Base-by-base conservation (phyloP, 2,888 invertebrate genomes). In the Hydrotaea cyrtoneurina region DNA sequence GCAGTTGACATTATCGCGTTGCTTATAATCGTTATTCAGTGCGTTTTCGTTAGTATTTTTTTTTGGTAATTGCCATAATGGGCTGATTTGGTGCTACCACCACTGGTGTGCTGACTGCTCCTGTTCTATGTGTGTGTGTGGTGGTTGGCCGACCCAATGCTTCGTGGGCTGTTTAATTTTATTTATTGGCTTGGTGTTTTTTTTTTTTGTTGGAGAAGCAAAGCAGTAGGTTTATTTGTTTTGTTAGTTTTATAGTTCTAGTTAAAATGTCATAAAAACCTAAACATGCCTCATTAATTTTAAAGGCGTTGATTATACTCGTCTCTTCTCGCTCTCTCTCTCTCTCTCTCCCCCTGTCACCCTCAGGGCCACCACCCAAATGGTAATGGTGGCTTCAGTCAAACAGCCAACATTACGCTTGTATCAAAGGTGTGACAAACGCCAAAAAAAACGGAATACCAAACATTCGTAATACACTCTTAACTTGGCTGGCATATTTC, bases 201-300 rank as follows among this genome's bases (percentile, higher is more conserved):
- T 2, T 31, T 31, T 31, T 31, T 2, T 36, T 57, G 64, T 57
- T 13, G 50, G 17, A 8, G 31, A 31, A 31, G 39, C 39, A n/a
- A n/a, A 62, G 23, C 62, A 62, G 62, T 31, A 23, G 64, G 46
- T 76, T 57, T 46, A 55, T 80, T 82, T 69, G 76, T 21, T 53
- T 46, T 36, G 57, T 36, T 77, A 39, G 26, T 88, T 89, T 91
- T 91, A 90, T 85, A 55, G 79, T 89, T 90, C 91, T 90, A 91
- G 92, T 92, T 92, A 91, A 92, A 92, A 91, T 90, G 92, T 91
- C 90, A 92, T 92, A 92, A 92, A 91, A 92, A 89, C 89, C 91
- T 87, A 89, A 92, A 89, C 90, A 92, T 90, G 92, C 88, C 90
- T 91, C 92, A 91, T 92, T 92, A 92, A 91, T 92, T 91, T 90